Evolutionary conservation across 1,140 invertebrate species (phyloP).

Genomic region (Orussus abietinus): DNA sequence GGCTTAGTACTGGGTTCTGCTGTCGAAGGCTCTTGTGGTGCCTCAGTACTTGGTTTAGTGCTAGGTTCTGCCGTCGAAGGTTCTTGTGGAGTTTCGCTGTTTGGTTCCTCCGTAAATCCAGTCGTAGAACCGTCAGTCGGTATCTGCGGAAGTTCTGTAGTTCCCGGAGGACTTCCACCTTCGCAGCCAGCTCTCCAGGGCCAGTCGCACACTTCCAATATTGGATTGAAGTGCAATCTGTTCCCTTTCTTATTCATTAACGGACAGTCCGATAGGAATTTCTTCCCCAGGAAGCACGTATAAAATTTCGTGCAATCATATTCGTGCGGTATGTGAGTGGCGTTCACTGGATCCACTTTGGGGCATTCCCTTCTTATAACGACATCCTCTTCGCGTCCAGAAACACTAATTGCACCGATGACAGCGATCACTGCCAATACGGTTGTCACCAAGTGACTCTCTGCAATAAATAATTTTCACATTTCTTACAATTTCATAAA

Average conservation of each 20-base stretch:
- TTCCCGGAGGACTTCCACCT: background rate
- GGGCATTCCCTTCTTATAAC: slow-evolving; percentile 15
- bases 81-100: background rate
- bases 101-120: background rate
- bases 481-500: too few species aligned
- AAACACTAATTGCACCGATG: background rate
- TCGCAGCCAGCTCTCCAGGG: slow-evolving; percentile 41
- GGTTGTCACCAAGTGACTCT: slow-evolving; percentile 2
- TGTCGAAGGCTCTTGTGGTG: background rate
- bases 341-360: background rate
- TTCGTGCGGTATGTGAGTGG: slow-evolving; percentile 22
- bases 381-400: background rate
- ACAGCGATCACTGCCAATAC: background rate
- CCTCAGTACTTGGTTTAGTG: background rate
- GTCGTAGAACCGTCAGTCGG: background rate
- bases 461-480: slow-evolving; percentile 1
- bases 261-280: slow-evolving; percentile 25
- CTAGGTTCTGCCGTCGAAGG: background rate
- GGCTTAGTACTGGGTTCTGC: background rate
- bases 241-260: slow-evolving; percentile 16
- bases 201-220: slow-evolving; percentile 51
- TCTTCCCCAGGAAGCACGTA: slow-evolving; percentile 28
- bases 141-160: background rate
- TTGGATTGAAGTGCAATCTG: slow-evolving; percentile 38
- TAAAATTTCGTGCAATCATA: slow-evolving; percentile 33